phyloP scores from a whole-genome alignment of 2,797 vertebrate species.

The Etheostoma nigrum region DNA sequence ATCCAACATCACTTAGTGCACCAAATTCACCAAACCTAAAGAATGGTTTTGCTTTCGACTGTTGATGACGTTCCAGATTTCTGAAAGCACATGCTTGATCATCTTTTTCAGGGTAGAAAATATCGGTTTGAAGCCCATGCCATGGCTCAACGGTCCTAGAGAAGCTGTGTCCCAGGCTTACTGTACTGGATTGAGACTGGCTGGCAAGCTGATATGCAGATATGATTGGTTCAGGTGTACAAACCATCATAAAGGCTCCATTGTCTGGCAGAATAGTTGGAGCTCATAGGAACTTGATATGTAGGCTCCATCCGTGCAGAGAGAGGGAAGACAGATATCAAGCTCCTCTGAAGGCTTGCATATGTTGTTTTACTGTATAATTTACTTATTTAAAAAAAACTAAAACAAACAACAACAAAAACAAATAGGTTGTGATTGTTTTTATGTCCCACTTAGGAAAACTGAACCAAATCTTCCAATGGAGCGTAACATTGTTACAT shows the following conservation, averaged over 20 bases:
- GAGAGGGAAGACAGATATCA: not conserved
- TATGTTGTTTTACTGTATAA: not conserved
- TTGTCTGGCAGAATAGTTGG: constrained; percentile 67
- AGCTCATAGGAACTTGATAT: constrained; percentile 72
- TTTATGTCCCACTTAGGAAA: not conserved
- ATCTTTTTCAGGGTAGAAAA: not conserved
- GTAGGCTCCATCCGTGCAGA: constrained; percentile 16
- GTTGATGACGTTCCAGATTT: not conserved
- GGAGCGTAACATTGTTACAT: not conserved
- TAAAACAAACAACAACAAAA: not conserved
- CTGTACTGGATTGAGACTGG: constrained; percentile 20
- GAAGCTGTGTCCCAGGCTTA: not conserved
- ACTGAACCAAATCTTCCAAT: too few species aligned
- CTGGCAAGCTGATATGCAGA: constrained; percentile 43
- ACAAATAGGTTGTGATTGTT: not conserved
- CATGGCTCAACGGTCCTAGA: not conserved
- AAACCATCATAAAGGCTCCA: constrained; percentile 69
- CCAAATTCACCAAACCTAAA: not conserved
- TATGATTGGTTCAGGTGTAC: constrained; percentile 71
- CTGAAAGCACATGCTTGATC: not conserved
- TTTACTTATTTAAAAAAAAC: constrained; percentile 6
- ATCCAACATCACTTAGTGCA: not conserved
- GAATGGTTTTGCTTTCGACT: not conserved
- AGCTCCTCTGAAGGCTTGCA: not conserved
- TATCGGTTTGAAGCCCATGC: not conserved